phyloP scores from a whole-genome alignment of 2,113 vertebrate species.

The Pitta sordida region DNA sequence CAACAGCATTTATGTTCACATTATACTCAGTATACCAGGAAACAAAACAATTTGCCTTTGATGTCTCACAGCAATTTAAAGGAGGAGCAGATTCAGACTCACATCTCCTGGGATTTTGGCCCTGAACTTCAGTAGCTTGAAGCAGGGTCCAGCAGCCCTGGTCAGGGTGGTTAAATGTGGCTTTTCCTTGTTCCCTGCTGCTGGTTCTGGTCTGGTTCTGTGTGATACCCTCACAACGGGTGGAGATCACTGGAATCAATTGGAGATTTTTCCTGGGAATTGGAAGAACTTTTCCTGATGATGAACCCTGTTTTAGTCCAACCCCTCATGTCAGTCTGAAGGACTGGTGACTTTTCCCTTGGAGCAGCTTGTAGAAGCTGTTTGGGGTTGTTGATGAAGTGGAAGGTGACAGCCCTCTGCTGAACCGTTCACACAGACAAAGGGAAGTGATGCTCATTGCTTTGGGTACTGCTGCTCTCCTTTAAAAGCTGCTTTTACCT shows the following conservation, averaged over 20 bases:
- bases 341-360: background rate
- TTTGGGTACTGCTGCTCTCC: background rate
- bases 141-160: background rate
- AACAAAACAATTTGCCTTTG: background rate
- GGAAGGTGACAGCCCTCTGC: background rate
- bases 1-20: background rate
- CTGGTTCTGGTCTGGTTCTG: background rate
- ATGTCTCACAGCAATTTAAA: background rate
- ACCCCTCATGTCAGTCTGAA: background rate
- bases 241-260: background rate
- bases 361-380: background rate
- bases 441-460: background rate
- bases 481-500: constrained; percentile 5
- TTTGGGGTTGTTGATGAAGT: background rate
- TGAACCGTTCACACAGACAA: background rate
- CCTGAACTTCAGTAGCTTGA: background rate
- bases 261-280: background rate
- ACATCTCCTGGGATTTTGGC: background rate
- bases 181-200: background rate
- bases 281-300: background rate
- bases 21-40: background rate
- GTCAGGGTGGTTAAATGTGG: background rate
- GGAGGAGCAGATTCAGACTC: background rate
- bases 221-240: fast-evolving
- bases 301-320: background rate